Base-by-base conservation (phyloP, 2,797 vertebrate genomes). In the Chromobotia macracanthus region DNA sequence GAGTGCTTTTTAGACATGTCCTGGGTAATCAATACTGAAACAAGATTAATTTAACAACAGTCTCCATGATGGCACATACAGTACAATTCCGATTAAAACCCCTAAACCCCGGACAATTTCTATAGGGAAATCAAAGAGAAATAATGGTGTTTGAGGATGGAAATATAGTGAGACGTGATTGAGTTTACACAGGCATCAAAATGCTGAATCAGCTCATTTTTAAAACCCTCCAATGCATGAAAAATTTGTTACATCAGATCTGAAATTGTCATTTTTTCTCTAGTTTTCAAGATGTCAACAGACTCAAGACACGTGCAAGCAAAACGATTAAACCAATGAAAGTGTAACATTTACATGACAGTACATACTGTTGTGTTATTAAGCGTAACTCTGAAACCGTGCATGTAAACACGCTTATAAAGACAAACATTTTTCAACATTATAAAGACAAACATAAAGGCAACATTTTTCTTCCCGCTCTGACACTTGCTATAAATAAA, bases 11-110 rank as follows among this genome's bases (percentile, higher is more conserved):
- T 12, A 78, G 23, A 23, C 6, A 0, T 51, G 13, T 56, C 46
- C 18, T 10, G 58, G 56, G 15, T 46, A 72, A 81, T 81, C 23
- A 78, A 79, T 58, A 74, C 58, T 38, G 69, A 63, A 77, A 23
- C 16, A 50, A 31, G 60, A 48, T n/a, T 41, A 8, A n/a, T 63
- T 48, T 70, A 88, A 86, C 80, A 70, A 80, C 50, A 46, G 72
- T 50, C 74, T 69, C 23, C 80, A 48, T 79, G 41, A 53, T 28
- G 28, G 28, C 28, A 28, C 28, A 28, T 28, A 2, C 28, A 44
- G 64, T 75, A 48, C 3, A 38, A 72, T 6, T 2, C 41, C 50
- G 60, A 75, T 64, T 28, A 76, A 80, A 18, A 63, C 10, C 41
- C 3, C 21, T 68, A 55, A 25, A n/a, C 31, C 48, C 5, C 21